These are phyloP conservation scores for Anser cygnoides DNA, from an alignment of 2,113 vertebrate species.

Conservation along the genomic window DNA sequence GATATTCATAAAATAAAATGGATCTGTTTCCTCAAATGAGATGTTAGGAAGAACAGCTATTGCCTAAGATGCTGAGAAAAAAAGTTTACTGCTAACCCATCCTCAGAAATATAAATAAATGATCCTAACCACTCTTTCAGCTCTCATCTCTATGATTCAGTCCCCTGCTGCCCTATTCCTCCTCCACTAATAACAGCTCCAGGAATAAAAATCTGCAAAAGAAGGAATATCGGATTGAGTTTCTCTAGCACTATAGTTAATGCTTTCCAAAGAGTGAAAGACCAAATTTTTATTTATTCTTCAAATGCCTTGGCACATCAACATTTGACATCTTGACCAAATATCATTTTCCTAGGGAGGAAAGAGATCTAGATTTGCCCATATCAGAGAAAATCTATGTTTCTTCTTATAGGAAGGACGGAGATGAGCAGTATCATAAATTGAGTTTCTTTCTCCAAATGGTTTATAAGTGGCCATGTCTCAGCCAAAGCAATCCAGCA, in stretches of 20 bases:
- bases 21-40: neutral
- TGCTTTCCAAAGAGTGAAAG: neutral
- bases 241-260: neutral
- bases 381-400: neutral
- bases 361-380: neutral
- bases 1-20: neutral
- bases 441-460: neutral
- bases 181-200: neutral
- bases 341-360: neutral
- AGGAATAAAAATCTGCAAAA: neutral
- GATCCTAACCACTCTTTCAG: neutral
- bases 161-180: neutral
- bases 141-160: neutral
- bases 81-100: neutral
- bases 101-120: neutral
- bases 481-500: neutral
- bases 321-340: neutral
- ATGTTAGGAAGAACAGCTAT: neutral
- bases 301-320: neutral
- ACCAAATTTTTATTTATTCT: neutral
- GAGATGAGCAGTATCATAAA: neutral
- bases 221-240: neutral
- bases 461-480: fast-evolving
- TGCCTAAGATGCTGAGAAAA: neutral
- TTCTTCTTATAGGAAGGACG: neutral